Percentiles rank a stretch among this genome's conserved stretches.
phyloP scores from a whole-genome alignment of 2,888 invertebrate genomes.

The Cataglyphis albicans region DNA sequence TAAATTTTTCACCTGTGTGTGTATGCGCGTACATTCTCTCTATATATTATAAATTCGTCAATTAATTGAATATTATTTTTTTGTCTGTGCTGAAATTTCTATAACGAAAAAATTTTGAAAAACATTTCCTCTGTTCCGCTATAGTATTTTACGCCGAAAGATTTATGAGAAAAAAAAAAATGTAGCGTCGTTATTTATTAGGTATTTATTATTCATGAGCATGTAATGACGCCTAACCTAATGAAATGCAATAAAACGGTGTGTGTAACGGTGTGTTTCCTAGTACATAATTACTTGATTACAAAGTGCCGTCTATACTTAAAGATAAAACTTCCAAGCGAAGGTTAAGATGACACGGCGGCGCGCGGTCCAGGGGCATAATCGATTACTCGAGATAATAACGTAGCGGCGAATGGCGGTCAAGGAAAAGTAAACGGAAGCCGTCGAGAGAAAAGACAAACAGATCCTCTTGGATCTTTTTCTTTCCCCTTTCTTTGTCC shows the following conservation, averaged over 20 bases:
- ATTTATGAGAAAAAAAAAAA: neutral
- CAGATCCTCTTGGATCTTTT: constrained; percentile 31
- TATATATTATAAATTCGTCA: neutral
- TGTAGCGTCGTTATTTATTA: constrained; percentile 8
- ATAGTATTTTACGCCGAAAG: neutral
- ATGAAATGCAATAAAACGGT: neutral
- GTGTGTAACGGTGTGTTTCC: neutral
- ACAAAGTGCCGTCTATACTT: neutral
- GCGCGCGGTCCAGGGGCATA: constrained; percentile 11
- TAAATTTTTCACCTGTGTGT: neutral
- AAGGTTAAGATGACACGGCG: constrained; percentile 41
- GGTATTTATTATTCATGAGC: constrained; percentile 21
- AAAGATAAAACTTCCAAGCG: constrained; percentile 23
- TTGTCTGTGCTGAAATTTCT: neutral
- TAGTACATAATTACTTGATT: constrained; percentile 27
- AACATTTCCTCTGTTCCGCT: neutral
- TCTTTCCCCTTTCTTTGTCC: constrained; percentile 18
- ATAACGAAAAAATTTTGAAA: neutral
- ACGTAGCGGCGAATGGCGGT: constrained; percentile 27
- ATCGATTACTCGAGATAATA: constrained; percentile 51
- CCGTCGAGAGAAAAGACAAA: constrained; percentile 36
- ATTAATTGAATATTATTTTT: constrained; percentile 1
- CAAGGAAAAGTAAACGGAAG: constrained; percentile 51
- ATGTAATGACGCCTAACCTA: neutral
- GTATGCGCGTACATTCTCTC: neutral